phyloP scores from a whole-genome alignment of 2,888 invertebrate species.

The Ochlodes sylvanus region DNA sequence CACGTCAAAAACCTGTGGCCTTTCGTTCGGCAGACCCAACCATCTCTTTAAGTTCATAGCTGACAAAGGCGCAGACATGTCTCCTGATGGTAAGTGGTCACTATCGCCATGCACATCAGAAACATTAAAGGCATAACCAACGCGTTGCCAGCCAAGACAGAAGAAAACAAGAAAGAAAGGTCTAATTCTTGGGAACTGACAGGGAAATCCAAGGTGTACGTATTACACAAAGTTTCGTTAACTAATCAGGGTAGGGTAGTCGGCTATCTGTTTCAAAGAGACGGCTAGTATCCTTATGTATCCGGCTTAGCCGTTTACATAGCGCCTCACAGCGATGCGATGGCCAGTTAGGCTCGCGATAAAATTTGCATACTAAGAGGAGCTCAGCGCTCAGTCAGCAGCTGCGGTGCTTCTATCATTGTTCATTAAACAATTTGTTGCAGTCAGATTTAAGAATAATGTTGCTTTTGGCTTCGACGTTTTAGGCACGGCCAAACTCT shows the following conservation, averaged over 20 bases:
- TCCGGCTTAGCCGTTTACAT: conserved; percentile 52
- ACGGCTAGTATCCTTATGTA: not conserved
- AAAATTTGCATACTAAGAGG: conserved; percentile 36
- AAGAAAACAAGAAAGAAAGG: no score
- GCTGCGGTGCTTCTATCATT: conserved; percentile 56
- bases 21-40: no score
- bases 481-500: no score
- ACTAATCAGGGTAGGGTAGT: not conserved
- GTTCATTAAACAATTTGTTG: conserved; percentile 32
- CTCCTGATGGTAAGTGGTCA: no score
- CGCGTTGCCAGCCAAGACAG: no score
- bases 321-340: conserved; percentile 56
- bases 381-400: conserved; percentile 48
- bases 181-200: no score
- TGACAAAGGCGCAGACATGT: no score
- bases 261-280: not conserved
- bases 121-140: no score
- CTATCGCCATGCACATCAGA: no score
- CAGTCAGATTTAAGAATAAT: not conserved
- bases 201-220: not conserved
- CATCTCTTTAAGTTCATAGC: no score
- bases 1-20: no score
- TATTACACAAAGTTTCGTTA: not conserved
- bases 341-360: conserved; percentile 59
- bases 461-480: no score